Evolutionary conservation across 2,113 vertebrate species (phyloP), one percentile per base, ranked within the genome.

Genomic region (Neotoma lepida): DNA sequence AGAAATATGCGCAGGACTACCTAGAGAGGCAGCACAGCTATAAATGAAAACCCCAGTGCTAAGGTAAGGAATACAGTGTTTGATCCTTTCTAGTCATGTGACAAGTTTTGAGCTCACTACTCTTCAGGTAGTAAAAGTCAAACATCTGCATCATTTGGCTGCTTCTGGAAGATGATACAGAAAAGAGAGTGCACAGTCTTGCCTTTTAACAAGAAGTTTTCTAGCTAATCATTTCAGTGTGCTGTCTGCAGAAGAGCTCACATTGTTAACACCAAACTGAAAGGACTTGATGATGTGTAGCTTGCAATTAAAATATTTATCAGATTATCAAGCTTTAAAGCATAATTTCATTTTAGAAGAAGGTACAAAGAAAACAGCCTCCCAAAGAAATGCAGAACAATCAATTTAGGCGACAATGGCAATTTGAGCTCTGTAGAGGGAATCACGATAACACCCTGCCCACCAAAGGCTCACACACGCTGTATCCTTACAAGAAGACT

Each of bases 301-400:
- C 54, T 89, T 86, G 24, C 90, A 97, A 94, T 97, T 91, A 71
- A 98, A 97, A 89, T 30, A 18, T 95, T 97, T 92, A 95, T 84
- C 61, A 97, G 96, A 97, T 93, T 22, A 76, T 84, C 93, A 92
- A 76, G 76, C 84, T 95, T 97, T 97, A 88, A 89, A 86, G 74
- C 35, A 94, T 86, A 71, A 90, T 96, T 97, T 97, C 89, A 94
- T 86, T 84, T 96, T 61, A 71, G 74, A 63, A 93, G 93, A 70
- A 89, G 73, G 77, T 61, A 90, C 71, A 95, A 91, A 89, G 86
- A 93, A 77, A 86, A 24, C 76, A 91, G n/a, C 92, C 49, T 87
- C 68, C 56, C 96, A 92, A 30, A 87, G 92, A 86, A 96, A 93
- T 24, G 30, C 1, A 51, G 61, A 66, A 81, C 51, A 91, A 93